Evolutionary conservation across 2,797 vertebrate genomes (phyloP), one percentile per base, ranked within the genome.

Genomic region (Phoxinus dragarum): DNA sequence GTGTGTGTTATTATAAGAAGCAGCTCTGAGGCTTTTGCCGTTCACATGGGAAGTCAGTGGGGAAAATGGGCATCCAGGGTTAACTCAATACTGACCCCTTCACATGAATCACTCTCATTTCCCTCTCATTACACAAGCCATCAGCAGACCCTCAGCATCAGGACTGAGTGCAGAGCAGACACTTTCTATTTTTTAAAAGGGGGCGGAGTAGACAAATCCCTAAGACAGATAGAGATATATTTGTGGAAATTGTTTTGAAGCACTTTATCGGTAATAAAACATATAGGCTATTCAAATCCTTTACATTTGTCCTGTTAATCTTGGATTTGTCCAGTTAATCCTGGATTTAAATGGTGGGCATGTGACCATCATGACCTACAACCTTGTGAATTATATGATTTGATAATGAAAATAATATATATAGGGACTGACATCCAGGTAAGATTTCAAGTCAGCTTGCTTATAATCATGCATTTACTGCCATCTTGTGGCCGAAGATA

Each of bases 71-170:
- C 75, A 59, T 89, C 64, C 61, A 87, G 31, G 71, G 88, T 85
- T 87, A 87, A 72, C 80, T 87, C 81, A 80, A 81, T 84, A 80
- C 78, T 84, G 88, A 88, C 85, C 83, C 59, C 66, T 79, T 67
- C 54, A 75, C 83, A 89, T 85, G 80, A 87, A 89, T 84, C 88
- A 88, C 64, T 80, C 54, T 66, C 66, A 72, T 69, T 78, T 86
- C 40, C 54, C 56, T 71, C 76, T 71, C 52, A 76, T 71, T 85
- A 61, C 75, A 80, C 67, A 75, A 61, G 67, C 61, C 75, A 69
- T 78, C 85, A 89, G 68, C 64, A 69, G 49, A 68, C 73, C 78
- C 61, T 71, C 42, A 83, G 54, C 36, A 77, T 67, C 61, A 52
- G 66, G 42, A 31, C 38, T 74, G 56, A 61, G 67, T 71, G 78